phyloP scores from a whole-genome alignment of 92 coral and sea anemone species.

The Nematostella vectensis region DNA sequence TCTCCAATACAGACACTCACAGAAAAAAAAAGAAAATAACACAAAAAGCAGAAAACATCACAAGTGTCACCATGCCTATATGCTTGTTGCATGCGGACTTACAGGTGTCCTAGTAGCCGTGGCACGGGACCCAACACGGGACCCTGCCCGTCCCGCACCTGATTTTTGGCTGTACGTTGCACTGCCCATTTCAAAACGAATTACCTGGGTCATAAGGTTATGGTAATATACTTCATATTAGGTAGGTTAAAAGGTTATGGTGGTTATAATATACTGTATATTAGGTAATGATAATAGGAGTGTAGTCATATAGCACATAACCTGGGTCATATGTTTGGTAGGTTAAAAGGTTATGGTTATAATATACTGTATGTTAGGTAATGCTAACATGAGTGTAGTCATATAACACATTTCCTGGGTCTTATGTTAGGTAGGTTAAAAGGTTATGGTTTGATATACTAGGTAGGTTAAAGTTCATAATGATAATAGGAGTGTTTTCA shows the following conservation, averaged over 20 bases:
- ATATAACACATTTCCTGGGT: too few species aligned
- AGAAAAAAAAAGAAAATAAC: neutral
- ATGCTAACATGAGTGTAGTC: too few species aligned
- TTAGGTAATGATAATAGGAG: too few species aligned
- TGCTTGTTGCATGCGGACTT: neutral
- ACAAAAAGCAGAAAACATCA: neutral
- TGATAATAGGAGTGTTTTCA: neutral
- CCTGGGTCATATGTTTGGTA: too few species aligned
- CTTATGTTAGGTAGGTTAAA: too few species aligned
- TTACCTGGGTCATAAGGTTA: too few species aligned
- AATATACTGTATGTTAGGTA: neutral
- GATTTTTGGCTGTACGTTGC: neutral
- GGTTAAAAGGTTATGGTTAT: too few species aligned
- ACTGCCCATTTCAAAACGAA: too few species aligned
- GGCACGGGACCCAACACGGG: conserved; percentile 4
- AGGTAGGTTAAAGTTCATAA: neutral
- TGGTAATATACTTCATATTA: neutral
- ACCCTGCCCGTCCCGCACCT: neutral
- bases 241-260: neutral
- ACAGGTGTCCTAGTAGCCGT: neutral
- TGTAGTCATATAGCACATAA: too few species aligned
- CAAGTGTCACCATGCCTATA: neutral
- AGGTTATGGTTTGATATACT: neutral
- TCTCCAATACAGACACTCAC: too few species aligned
- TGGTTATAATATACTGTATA: too few species aligned